Evolutionary conservation across 2,888 invertebrate genomes (phyloP).

Genomic region (Byasa hedistus): DNA sequence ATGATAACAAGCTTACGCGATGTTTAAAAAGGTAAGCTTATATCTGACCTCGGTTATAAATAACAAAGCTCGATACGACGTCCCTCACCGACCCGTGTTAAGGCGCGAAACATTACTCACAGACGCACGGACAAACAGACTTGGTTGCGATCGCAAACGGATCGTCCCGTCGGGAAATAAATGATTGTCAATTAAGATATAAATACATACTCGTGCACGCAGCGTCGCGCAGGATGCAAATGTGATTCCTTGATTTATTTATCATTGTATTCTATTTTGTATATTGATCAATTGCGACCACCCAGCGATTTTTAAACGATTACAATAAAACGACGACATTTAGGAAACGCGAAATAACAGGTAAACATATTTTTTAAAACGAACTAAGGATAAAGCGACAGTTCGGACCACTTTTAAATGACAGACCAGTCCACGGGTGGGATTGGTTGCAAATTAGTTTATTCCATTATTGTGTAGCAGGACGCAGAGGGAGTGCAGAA

Average conservation of each 20-base stretch:
- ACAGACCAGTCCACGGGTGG: too few relatives aligned
- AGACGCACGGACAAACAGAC: slow-evolving; percentile 13
- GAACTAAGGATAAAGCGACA: too few relatives aligned
- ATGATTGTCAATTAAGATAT: slow-evolving; percentile 26
- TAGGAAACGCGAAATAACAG: too few relatives aligned
- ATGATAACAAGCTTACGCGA: slow-evolving; percentile 35
- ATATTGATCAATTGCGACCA: slow-evolving; percentile 26
- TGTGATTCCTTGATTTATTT: slow-evolving; percentile 16
- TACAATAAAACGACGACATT: too few relatives aligned
- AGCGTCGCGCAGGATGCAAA: slow-evolving; percentile 5
- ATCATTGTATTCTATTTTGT: slow-evolving; percentile 20
- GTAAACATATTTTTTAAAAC: too few relatives aligned
- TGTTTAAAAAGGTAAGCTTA: slow-evolving; percentile 36
- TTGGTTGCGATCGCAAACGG: slow-evolving; percentile 17
- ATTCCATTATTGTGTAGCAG: slow-evolving; percentile 49
- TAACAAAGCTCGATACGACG: slow-evolving; percentile 40
- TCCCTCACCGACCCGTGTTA: slow-evolving; percentile 36
- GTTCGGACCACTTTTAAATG: too few relatives aligned
- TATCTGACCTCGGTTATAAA: slow-evolving; percentile 43
- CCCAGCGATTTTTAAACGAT: slow-evolving; percentile 19
- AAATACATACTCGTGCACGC: slow-evolving; percentile 7
- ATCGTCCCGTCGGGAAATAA: slow-evolving; percentile 17
- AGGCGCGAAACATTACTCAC: slow-evolving; percentile 21
- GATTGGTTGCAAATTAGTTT: slow-evolving; percentile 1
- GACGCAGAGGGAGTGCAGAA: slow-evolving; percentile 60